These are phyloP conservation scores for Patiria miniata DNA, from an alignment of 35 echinoderm and acorn worm species.

Conservation along the genomic window DNA sequence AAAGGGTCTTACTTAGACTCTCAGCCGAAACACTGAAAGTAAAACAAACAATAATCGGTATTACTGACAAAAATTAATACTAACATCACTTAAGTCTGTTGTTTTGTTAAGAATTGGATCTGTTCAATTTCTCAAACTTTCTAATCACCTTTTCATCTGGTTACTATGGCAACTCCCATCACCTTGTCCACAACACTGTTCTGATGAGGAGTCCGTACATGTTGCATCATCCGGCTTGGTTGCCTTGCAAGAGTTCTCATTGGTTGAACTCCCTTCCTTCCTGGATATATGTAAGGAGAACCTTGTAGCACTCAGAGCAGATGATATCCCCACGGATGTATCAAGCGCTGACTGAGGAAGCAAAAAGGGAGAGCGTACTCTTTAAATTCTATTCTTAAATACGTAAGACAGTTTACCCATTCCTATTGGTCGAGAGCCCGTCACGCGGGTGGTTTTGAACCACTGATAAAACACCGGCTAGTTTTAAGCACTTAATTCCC, in stretches of 20 bases:
- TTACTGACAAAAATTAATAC: too few species aligned
- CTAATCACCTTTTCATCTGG: conserved; percentile 8
- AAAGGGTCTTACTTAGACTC: conserved; percentile 6
- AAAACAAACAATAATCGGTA: not conserved
- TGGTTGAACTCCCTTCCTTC: not conserved
- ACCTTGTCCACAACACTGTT: conserved; percentile 67
- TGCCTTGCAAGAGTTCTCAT: not conserved
- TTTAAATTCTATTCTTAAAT: not conserved
- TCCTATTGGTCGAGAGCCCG: too few species aligned
- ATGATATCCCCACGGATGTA: conserved; percentile 32
- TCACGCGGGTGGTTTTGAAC: too few species aligned
- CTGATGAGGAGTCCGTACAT: not conserved
- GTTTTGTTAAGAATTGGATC: too few species aligned
- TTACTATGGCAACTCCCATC: conserved; percentile 69
- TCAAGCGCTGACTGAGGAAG: conserved; percentile 32
- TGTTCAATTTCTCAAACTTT: too few species aligned
- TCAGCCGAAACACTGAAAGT: not conserved
- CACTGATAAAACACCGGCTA: too few species aligned
- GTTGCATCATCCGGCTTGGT: not conserved
- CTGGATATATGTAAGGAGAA: conserved; percentile 20
- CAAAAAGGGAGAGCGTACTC: not conserved
- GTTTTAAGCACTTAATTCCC: too few species aligned
- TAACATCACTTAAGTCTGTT: too few species aligned
- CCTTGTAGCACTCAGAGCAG: conserved; percentile 33
- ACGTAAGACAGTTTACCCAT: too few species aligned